A percentile compares a stretch with the other conserved stretches of the same genome.
phyloP scores from a whole-genome alignment of 2,888 invertebrate species.

The Xiphydria camelus region DNA sequence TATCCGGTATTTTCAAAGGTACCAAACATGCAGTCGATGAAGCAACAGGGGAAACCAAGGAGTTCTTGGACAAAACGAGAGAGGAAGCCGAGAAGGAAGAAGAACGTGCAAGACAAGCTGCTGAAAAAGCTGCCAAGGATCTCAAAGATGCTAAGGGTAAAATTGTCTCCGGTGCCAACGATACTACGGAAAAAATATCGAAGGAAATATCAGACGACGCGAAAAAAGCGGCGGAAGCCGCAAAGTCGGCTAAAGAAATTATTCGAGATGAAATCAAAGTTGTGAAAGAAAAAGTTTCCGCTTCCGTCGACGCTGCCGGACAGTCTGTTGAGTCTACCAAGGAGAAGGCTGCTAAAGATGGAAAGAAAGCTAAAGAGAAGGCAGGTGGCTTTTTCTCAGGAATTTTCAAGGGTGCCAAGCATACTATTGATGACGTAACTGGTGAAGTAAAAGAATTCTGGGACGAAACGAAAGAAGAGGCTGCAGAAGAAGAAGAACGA shows the following conservation, averaged over 20 bases:
- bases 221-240: constrained; percentile 13
- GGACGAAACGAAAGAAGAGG: constrained; percentile 26
- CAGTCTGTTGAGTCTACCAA: constrained; percentile 6
- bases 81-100: constrained; percentile 26
- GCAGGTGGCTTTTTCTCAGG: constrained; percentile 32
- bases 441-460: constrained; percentile 31
- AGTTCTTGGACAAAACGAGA: constrained; percentile 23
- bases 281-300: not conserved
- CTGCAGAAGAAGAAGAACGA: constrained; percentile 23
- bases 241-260: constrained; percentile 20
- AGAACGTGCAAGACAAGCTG: constrained; percentile 12
- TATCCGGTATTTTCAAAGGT: constrained; percentile 26
- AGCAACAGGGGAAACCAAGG: constrained; percentile 21
- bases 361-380: constrained; percentile 32
- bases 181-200: constrained; percentile 27
- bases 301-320: not conserved
- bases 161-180: constrained; percentile 4
- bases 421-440: constrained; percentile 26
- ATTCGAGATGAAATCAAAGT: not conserved
- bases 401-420: constrained; percentile 30
- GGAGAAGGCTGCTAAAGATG: constrained; percentile 24
- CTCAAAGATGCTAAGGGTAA: constrained; percentile 27
- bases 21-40: constrained; percentile 23
- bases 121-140: constrained; percentile 21
- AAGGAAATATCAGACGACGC: constrained; percentile 23